Conservation (phyloP, 2,888 invertebrate genomes). For the Lypha dubia region DNA sequence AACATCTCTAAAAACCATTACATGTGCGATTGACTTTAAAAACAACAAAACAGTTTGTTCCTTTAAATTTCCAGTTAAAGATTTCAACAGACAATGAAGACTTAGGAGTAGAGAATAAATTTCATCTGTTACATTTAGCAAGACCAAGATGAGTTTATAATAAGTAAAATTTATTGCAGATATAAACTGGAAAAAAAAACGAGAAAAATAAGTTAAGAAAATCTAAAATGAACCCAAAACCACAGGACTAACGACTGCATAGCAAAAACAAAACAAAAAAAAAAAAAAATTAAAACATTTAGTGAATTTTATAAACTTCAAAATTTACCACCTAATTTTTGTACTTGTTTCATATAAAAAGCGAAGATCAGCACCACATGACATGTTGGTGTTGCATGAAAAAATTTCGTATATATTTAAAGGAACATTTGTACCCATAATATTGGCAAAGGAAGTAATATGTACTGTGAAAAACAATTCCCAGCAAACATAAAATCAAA, state of each 20-base stretch:
- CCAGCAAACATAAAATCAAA: neutral
- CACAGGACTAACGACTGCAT: constrained; percentile 41
- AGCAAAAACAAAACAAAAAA: constrained; percentile 6
- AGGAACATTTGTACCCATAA: constrained; percentile 15
- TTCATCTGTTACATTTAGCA: constrained; percentile 47
- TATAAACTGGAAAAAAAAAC: constrained; percentile 41
- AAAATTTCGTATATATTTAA: neutral
- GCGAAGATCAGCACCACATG: constrained; percentile 54
- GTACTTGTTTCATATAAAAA: constrained; percentile 24
- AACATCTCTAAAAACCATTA: neutral
- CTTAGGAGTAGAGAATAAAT: constrained; percentile 27
- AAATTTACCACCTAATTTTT: constrained; percentile 64
- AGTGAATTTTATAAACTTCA: constrained; percentile 61
- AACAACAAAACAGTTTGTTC: neutral
- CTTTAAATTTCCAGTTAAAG: neutral
- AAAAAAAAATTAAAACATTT: constrained; percentile 23
- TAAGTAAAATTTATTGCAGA: constrained; percentile 61
- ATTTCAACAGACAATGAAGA: constrained; percentile 15
- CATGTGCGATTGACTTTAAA: neutral
- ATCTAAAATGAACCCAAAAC: constrained; percentile 34
- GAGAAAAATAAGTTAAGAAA: constrained; percentile 19
- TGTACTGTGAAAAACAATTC: neutral
- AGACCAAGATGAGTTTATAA: constrained; percentile 56
- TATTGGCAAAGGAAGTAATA: constrained; percentile 44
- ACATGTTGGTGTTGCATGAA: constrained; percentile 25